phyloP scores from a whole-genome alignment of 2,888 invertebrate genomes.

The Andrena fulva region DNA sequence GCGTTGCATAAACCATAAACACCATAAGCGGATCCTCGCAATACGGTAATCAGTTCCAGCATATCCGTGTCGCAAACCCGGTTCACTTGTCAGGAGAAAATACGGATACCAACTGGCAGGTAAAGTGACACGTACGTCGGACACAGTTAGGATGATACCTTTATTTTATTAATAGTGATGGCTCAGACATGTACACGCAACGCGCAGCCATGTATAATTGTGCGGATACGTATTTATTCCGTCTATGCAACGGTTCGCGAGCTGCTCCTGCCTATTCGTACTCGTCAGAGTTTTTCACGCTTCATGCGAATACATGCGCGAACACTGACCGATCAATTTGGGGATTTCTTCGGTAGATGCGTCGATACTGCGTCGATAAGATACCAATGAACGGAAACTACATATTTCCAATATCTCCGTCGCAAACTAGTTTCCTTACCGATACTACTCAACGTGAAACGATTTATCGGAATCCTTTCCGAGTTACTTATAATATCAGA shows the following conservation, averaged over 20 bases:
- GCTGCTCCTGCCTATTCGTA: conserved; percentile 67
- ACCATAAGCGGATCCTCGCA: background rate
- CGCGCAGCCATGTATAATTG: conserved; percentile 75
- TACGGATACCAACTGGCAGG: conserved; percentile 69
- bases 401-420: background rate
- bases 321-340: conserved; percentile 37
- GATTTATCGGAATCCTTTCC: background rate
- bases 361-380: background rate
- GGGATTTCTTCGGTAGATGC: conserved; percentile 25
- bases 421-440: background rate
- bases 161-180: conserved; percentile 82
- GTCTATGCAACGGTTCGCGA: conserved; percentile 74
- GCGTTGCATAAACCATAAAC: conserved; percentile 17
- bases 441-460: background rate
- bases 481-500: background rate
- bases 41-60: conserved; percentile 12
- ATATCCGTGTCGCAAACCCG: background rate
- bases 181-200: conserved; percentile 73
- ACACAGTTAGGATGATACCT: conserved; percentile 53
- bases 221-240: conserved; percentile 76
- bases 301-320: conserved; percentile 35
- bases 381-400: background rate
- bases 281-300: conserved; percentile 55
- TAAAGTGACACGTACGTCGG: conserved; percentile 58
- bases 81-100: conserved; percentile 43